Base-by-base conservation (phyloP, 2,888 invertebrate species). In the Papilio gigon region DNA sequence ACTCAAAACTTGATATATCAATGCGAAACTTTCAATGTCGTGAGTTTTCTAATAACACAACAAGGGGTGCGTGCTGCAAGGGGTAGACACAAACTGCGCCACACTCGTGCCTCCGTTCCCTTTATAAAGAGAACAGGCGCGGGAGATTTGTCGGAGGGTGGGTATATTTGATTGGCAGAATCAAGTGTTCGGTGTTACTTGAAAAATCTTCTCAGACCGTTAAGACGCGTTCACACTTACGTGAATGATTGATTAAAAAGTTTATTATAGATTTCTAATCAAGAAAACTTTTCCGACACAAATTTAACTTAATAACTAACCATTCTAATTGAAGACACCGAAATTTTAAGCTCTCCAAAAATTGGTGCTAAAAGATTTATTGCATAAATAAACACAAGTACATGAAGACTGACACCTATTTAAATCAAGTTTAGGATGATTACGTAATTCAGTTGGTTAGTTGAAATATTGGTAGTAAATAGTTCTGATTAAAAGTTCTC, bases 161-260 rank as follows among this genome's bases (percentile, higher is more conserved):
- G 89, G 90, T 90, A 84, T 92, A 90, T 90, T 92, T 93, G 93
- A 94, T 93, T 94, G 93, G 93, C 93, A 90, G 93, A 93, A 94
- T 94, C 93, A 94, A 91, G 90, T 90, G 91, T 93, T 93, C 92
- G 85, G 87, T 85, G 93, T 91, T 91, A 93, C 93, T 93, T 92
- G 89, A 89, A 86, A 87, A 90, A 87, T 84, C 87, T 87, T 86
- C 88, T 87, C 86, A 84, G 83, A 80, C 77, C 78, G 77, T 88
- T 84, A 89, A 84, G 90, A 78, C 83, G 82, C 78, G 80, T 79
- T 80, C 83, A 88, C 86, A 90, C 84, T 85, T 80, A 71, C 70
- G 4, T 11, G n/a, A 59, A 20, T 59, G 17, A 59, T 22, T 20
- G 2, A 59, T 17, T 14, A 1, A 8, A 33, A 20, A 47, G 12